A percentile compares a stretch with the other conserved stretches of the same genome.
phyloP scores from a whole-genome alignment of 2,113 vertebrate genomes.

The Pica pica region DNA sequence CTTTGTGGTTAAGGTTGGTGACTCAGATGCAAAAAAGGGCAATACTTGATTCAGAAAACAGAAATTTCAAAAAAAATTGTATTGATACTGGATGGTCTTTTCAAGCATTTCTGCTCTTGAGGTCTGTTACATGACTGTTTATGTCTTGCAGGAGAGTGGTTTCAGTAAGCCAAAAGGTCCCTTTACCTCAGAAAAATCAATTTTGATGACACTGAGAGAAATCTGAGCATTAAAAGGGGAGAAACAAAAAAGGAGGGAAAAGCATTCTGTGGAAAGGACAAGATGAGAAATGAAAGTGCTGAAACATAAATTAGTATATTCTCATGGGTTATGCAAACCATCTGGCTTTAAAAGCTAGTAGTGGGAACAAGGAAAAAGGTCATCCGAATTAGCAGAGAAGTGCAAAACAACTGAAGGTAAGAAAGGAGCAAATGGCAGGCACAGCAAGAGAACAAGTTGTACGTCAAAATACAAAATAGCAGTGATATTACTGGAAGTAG shows the following conservation, averaged over 20 bases:
- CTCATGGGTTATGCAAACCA: constrained; percentile 53
- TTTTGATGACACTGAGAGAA: neutral
- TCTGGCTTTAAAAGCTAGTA: constrained; percentile 32
- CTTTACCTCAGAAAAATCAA: constrained; percentile 9
- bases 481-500: neutral
- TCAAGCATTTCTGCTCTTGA: neutral
- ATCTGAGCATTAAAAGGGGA: neutral
- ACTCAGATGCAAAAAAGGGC: neutral
- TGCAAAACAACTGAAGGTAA: constrained; percentile 50
- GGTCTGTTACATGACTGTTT: neutral
- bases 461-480: constrained; percentile 27
- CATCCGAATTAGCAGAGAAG: constrained; percentile 50
- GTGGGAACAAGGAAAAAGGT: constrained; percentile 30
- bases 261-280: constrained; percentile 13
- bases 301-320: constrained; percentile 64
- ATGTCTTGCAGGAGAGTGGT: neutral
- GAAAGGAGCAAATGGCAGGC: constrained; percentile 46
- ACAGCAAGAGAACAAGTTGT: constrained; percentile 16
- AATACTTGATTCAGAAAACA: neutral
- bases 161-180: neutral
- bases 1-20: neutral
- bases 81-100: neutral
- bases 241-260: constrained; percentile 22
- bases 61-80: neutral
- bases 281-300: constrained; percentile 55